Conservation (phyloP, 2,113 vertebrate genomes). For the Gallinago media region DNA sequence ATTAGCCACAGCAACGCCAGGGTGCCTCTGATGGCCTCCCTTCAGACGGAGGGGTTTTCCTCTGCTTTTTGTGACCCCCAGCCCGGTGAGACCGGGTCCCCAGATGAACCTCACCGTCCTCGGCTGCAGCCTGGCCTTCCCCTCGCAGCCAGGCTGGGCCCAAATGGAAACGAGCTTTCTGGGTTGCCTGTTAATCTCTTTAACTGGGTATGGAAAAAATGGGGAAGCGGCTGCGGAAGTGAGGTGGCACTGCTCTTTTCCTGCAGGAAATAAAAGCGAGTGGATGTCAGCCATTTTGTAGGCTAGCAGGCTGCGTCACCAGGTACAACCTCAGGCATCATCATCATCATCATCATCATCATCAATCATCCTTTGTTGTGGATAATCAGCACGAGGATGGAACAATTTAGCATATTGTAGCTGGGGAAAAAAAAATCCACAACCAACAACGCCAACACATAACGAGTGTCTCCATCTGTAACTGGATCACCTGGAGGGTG, state of each 20-base stretch:
- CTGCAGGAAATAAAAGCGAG: not conserved
- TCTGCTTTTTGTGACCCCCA: accelerated
- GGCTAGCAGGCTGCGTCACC: not conserved
- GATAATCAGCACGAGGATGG: not conserved
- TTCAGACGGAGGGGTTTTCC: accelerated
- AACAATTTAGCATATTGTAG: not conserved
- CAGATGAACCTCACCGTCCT: accelerated
- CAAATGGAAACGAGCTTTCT: not conserved
- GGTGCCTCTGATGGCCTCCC: no score
- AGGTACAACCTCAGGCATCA: accelerated
- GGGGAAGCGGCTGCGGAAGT: not conserved
- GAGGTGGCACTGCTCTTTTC: not conserved
- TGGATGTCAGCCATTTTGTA: conserved; percentile 6
- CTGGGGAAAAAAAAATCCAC: not conserved
- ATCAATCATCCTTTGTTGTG: not conserved
- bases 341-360: not conserved
- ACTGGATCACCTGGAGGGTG: not conserved
- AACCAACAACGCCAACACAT: not conserved
- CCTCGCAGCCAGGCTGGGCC: accelerated
- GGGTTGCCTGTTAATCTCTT: not conserved
- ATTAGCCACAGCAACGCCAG: accelerated
- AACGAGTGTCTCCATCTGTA: not conserved
- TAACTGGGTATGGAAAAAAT: not conserved
- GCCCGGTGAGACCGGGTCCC: accelerated
- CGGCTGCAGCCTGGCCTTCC: accelerated